A percentile compares a stretch with the other conserved stretches of the same genome.
These are phyloP conservation scores for Pristionchus exspectatus DNA, from an alignment of 2,888 invertebrate genomes.

Conservation along the genomic window DNA sequence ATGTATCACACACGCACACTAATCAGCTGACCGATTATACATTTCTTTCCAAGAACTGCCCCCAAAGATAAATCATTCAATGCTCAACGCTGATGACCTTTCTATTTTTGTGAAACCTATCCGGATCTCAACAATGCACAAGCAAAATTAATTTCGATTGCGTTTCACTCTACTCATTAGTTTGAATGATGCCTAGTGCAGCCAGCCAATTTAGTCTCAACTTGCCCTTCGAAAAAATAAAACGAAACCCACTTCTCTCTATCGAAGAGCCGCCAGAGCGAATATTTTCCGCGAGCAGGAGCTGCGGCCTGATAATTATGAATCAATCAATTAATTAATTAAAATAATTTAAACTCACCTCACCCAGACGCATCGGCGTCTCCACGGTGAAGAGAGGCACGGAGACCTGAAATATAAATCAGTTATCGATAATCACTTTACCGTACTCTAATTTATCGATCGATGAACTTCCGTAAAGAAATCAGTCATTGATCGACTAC, in stretches of 20 bases:
- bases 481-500: not conserved
- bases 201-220: not conserved
- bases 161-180: not conserved
- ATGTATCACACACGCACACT: no score
- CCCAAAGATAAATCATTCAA: no score
- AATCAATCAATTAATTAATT: not conserved
- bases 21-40: no score
- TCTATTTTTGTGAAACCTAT: not conserved
- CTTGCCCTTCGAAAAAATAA: not conserved
- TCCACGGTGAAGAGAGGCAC: conserved; percentile 47
- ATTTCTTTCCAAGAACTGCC: not conserved
- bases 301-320: not conserved
- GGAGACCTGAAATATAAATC: conserved; percentile 8
- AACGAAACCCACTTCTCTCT: conserved; percentile 1
- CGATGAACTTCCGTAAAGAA: not conserved
- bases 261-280: conserved; percentile 40
- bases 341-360: not conserved
- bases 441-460: not conserved
- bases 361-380: conserved; percentile 31
- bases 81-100: no score
- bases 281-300: not conserved
- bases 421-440: not conserved
- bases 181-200: not conserved
- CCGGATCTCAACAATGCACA: not conserved
- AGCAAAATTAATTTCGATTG: not conserved